Base-by-base conservation (phyloP, 1,140 invertebrate genomes). In the Drosophila burlai region DNA sequence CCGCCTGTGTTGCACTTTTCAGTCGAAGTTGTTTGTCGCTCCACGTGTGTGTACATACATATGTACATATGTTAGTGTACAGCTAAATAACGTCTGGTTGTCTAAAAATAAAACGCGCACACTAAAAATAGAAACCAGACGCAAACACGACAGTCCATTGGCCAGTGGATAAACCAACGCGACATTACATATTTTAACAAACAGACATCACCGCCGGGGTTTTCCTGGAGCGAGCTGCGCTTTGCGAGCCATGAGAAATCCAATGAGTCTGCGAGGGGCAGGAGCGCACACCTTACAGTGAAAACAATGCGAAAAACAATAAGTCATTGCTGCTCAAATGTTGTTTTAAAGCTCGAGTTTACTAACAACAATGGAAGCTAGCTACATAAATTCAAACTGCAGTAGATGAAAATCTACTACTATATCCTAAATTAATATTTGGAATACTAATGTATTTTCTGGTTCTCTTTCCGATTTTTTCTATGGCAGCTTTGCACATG, bases 141-240 rank as follows among this genome's bases (percentile, higher is more conserved):
- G 55, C 81, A 76, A 61, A 61, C 55, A 84, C 81, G 73, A 74
- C 76, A 87, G 78, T 77, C 84, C 71, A 87, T 80, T 83, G 67
- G 64, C 47, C 73, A 52, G 47, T 43, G 80, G 80, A 87, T 86
- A 86, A 86, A 80, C 76, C 80, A 87, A 86, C 76, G 76, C 83
- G 71, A 80, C 80, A 87, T 83, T 89, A 83, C 83, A 82, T 50
- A 79, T 76, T 81, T 76, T 66, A 79, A 83, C 81, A 84, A 81
- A 84, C 83, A 89, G 87, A 83, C 85, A 81, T 73, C 55, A 45
- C 63, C 72, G 76, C 50, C 67, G 11, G 40, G 63, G 62, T 16
- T 18, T 67, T 43, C 47, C 67, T 40, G 36, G 38, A 10, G 38
- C 29, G 8, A 50, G 18, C 13, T 26, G 18, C 11, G 36, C 38